Evolutionary conservation across 2,888 invertebrate genomes (phyloP).

Genomic region (Caenorhabditis angaria): DNA sequence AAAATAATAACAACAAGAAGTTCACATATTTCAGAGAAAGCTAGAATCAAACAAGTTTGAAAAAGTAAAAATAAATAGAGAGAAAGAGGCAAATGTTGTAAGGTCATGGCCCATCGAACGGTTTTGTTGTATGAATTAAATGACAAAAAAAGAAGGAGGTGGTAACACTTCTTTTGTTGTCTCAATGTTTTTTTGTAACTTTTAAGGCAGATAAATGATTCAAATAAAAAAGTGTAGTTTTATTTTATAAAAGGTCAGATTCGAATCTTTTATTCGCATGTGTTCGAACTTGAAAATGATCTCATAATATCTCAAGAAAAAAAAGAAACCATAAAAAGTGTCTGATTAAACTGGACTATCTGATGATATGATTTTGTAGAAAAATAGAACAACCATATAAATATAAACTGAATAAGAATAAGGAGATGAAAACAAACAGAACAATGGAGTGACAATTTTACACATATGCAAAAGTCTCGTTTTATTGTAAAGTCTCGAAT

Average conservation of each 20-base stretch:
- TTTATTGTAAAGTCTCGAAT: slow-evolving; percentile 4
- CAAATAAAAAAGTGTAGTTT: too few species aligned
- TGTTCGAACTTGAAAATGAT: too few species aligned
- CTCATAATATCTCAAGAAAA: too few species aligned
- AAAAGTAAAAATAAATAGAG: neutral
- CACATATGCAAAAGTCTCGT: neutral
- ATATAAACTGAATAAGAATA: neutral
- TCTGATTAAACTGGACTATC: too few species aligned
- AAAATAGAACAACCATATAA: neutral
- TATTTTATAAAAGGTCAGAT: too few species aligned
- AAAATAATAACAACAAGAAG: neutral
- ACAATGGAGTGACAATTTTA: slow-evolving; percentile 4
- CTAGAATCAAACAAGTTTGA: neutral
- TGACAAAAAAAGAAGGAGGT: neutral
- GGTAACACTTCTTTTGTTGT: neutral
- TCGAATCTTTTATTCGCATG: too few species aligned
- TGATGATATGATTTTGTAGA: neutral
- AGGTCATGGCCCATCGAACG: slow-evolving; percentile 4
- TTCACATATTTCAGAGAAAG: neutral
- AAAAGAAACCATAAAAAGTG: too few species aligned
- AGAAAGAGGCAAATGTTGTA: neutral
- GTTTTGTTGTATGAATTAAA: neutral
- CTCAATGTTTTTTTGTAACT: neutral
- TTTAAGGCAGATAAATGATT: too few species aligned
- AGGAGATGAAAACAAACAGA: neutral